Evolutionary conservation across 2,888 invertebrate genomes (phyloP).

Genomic region (Onchidella celtica): DNA sequence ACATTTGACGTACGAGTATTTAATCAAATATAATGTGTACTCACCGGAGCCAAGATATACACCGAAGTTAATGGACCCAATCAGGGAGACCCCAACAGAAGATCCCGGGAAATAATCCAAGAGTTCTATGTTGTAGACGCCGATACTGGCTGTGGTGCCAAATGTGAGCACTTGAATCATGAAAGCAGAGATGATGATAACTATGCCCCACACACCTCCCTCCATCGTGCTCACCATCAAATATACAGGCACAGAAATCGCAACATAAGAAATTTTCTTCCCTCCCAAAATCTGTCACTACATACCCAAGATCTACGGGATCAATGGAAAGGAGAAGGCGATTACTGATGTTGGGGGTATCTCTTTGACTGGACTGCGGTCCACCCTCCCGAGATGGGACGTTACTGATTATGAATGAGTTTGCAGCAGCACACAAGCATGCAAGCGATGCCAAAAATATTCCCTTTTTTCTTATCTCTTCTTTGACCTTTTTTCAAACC

Average conservation of each 20-base stretch:
- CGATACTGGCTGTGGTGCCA: conserved; percentile 65
- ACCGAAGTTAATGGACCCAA: conserved; percentile 69
- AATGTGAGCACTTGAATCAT: conserved; percentile 67
- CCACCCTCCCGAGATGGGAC: background rate
- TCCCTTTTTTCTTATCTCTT: background rate
- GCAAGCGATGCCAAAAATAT: background rate
- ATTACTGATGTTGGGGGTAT: conserved; percentile 3
- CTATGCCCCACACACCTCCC: conserved; percentile 52
- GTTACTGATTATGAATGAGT: conserved; percentile 3
- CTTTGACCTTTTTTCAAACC: background rate
- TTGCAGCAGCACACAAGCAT: background rate
- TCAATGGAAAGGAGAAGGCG: conserved; percentile 27
- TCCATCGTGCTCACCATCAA: conserved; percentile 35
- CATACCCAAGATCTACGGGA: conserved; percentile 11
- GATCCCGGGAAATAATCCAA: conserved; percentile 62
- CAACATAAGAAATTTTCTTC: too few species aligned
- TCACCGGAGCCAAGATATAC: conserved; percentile 68
- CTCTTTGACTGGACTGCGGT: too few species aligned
- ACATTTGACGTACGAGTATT: too few species aligned
- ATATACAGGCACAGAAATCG: background rate
- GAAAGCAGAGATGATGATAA: conserved; percentile 67
- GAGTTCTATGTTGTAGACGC: conserved; percentile 70
- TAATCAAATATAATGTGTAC: too few species aligned
- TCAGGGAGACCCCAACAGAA: conserved; percentile 64
- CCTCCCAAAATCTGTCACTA: background rate